Evolutionary conservation across 1,140 invertebrate genomes (phyloP), one percentile per base, ranked within the genome.

Genomic region (Drosophila willistoni): DNA sequence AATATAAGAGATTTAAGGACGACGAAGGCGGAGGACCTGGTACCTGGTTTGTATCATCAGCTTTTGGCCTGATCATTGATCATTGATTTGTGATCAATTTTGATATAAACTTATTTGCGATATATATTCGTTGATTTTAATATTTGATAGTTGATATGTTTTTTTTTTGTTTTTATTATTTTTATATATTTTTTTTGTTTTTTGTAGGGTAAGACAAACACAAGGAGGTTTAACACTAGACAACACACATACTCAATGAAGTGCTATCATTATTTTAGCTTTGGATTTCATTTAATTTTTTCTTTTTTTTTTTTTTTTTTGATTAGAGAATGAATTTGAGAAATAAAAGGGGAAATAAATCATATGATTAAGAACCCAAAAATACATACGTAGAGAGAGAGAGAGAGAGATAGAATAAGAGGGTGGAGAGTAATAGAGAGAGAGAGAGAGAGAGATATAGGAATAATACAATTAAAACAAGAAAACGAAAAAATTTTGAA

Each of bases 171-270:
- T 60, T 79, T 69, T 64, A 42, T 78, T 64, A 57, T 71, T 68
- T 29, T 29, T 29, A 63, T 62, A 72, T 69, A 66, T 59, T 22
- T 22, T 22, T 22, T 22, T 25, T 62, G 77, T 77, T 77, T 79
- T 85, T 86, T 78, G 74, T 67, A 79, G 93, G 94, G 94, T 94
- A 91, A 95, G 94, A 95, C 94, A 94, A 94, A 95, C 94, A 95
- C 94, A 95, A 94, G 93, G 94, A 94, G 84, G 91, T 93, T 93
- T 93, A 94, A 95, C 94, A 95, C 94, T 94, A 95, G 94, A 95
- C 94, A 94, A 95, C 94, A 95, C 94, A 95, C 94, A 95, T 83
- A 90, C 91, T 91, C 91, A 91, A 92, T 91, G 87, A 84, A 90
- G 90, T 91, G 89, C 87, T 91, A 92, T 92, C 89, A 92, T 92